Evolutionary conservation across 2,797 vertebrate species (phyloP).

Genomic region (Psittacula echo): DNA sequence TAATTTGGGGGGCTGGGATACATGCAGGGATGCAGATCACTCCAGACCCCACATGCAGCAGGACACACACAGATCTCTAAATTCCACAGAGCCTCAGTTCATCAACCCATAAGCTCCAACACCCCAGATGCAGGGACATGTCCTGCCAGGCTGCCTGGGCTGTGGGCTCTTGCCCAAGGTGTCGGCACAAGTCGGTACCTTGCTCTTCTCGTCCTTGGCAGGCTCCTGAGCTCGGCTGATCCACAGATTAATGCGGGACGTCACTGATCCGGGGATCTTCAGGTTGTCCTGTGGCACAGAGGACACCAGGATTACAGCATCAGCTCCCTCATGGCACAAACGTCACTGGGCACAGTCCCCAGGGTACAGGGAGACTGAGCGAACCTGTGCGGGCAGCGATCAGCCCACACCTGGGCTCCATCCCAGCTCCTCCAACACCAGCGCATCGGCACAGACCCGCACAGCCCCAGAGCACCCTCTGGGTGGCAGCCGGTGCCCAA

Average conservation of each 20-base stretch:
- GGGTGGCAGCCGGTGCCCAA: rapidly evolving
- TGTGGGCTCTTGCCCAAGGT: rapidly evolving
- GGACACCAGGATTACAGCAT: not conserved
- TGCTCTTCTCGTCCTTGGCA: slow-evolving; percentile 60
- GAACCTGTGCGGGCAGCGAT: not conserved
- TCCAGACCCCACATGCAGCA: not conserved
- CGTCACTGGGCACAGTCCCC: not conserved
- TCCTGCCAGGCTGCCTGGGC: not conserved
- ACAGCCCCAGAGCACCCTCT: not conserved
- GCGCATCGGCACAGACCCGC: not conserved
- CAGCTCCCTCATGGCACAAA: not conserved
- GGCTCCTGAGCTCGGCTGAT: slow-evolving; percentile 79
- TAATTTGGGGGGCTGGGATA: rapidly evolving
- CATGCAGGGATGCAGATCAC: not conserved
- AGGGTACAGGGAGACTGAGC: not conserved
- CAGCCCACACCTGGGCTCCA: not conserved
- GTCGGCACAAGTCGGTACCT: slow-evolving; percentile 49
- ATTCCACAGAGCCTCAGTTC: not conserved
- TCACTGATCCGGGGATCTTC: slow-evolving; percentile 81
- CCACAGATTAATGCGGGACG: slow-evolving; percentile 88
- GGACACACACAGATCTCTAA: not conserved
- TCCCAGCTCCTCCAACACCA: slow-evolving; percentile 2
- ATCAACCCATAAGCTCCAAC: not conserved
- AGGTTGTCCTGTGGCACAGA: slow-evolving; percentile 79
- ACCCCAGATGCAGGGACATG: not conserved